These are phyloP conservation scores for Drosophila guanche DNA, from an alignment of 1,140 invertebrate genomes.

Conservation along the genomic window DNA sequence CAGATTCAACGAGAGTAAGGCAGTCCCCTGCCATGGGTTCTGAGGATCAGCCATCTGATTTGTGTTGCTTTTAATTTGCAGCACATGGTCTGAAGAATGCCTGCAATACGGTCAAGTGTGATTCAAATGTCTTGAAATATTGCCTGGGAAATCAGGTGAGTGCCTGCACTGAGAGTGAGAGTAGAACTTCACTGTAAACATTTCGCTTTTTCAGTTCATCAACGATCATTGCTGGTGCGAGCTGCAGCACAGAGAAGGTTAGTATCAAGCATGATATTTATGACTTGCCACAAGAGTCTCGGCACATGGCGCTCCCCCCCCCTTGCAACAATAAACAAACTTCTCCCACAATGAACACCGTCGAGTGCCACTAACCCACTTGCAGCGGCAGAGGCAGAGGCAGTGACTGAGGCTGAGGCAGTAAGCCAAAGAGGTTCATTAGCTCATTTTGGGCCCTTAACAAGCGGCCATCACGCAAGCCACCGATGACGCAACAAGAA, in stretches of 20 bases:
- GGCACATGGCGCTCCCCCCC: conserved; percentile 59
- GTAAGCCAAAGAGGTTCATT: conserved; percentile 54
- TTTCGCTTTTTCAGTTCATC: conserved; percentile 83
- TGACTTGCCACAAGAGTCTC: conserved; percentile 42
- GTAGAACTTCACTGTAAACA: neutral
- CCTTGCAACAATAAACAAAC: conserved; percentile 51
- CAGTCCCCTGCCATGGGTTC: neutral
- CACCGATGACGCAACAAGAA: conserved; percentile 54
- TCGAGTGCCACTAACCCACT: conserved; percentile 75
- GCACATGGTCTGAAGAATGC: conserved; percentile 41
- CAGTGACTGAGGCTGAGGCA: conserved; percentile 14
- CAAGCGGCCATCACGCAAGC: conserved; percentile 61
- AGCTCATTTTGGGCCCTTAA: conserved; percentile 56
- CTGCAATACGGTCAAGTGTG: conserved; percentile 83
- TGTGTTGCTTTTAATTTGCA: conserved; percentile 5
- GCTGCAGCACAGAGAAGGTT: conserved; percentile 82
- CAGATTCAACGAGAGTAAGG: conserved; percentile 71
- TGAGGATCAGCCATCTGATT: neutral
- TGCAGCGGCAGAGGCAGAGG: conserved; percentile 13
- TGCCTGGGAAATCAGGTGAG: conserved; percentile 83
- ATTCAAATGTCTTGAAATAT: conserved; percentile 85
- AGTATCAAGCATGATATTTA: conserved; percentile 58
- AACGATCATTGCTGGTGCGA: conserved; percentile 89
- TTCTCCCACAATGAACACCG: conserved; percentile 55
- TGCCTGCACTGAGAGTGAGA: neutral